phyloP scores from a whole-genome alignment of 2,888 invertebrate genomes.

The Eupeodes luniger region DNA sequence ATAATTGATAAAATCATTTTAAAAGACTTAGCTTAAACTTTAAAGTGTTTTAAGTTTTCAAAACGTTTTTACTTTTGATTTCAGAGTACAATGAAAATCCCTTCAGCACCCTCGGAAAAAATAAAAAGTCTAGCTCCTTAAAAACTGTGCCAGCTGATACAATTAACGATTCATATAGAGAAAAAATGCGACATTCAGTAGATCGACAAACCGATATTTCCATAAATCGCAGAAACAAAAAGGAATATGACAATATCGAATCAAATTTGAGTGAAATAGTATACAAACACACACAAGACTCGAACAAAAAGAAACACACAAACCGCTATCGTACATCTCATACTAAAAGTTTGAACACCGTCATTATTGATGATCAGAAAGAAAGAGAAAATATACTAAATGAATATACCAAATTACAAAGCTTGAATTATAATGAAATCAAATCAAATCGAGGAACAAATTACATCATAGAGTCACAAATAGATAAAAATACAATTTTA shows the following conservation, averaged over 20 bases:
- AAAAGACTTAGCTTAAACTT: not conserved
- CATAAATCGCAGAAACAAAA: slow-evolving; percentile 62
- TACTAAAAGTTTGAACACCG: slow-evolving; percentile 18
- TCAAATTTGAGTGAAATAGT: slow-evolving; percentile 77
- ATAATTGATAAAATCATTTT: too few relatives aligned
- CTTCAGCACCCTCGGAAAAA: slow-evolving; percentile 83
- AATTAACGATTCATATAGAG: slow-evolving; percentile 6
- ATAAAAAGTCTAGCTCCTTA: slow-evolving; percentile 78
- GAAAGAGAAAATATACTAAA: slow-evolving; percentile 46
- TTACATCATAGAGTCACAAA: not conserved
- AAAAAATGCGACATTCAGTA: not conserved
- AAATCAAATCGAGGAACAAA: not conserved
- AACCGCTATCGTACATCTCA: slow-evolving; percentile 87
- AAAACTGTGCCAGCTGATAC: slow-evolving; percentile 10
- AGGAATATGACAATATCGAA: slow-evolving; percentile 40
- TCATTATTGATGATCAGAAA: slow-evolving; percentile 74
- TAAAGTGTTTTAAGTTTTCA: not conserved
- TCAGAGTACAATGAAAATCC: slow-evolving; percentile 81
- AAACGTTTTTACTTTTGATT: slow-evolving; percentile 21
- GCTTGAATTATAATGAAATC: not conserved
- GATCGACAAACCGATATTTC: not conserved
- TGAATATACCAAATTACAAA: not conserved
- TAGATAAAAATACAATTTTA: not conserved
- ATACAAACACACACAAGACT: slow-evolving; percentile 90
- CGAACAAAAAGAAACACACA: slow-evolving; percentile 92